Base-by-base conservation (phyloP, 2,888 invertebrate genomes). In the Drosophila prolongata region DNA sequence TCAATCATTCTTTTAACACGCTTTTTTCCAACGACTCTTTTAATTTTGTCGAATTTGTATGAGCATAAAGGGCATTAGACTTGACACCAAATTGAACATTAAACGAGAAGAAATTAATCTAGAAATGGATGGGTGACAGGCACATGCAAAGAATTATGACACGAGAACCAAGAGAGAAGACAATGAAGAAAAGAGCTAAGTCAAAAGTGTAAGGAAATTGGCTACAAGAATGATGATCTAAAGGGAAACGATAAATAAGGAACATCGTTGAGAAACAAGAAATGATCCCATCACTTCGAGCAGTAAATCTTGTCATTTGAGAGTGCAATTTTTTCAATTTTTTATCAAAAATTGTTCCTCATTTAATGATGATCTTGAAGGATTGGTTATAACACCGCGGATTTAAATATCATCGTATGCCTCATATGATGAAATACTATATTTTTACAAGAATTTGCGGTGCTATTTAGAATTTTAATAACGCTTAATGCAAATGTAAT, bases 31-130 rank as follows among this genome's bases (percentile, higher is more conserved):
- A 37, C 70, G 70, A 56, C 62, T 70, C 14, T 62, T 52, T 52
- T 70, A 62, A 70, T 70, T 55, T 56, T 35, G 24, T 50, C 52
- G 56, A 61, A 62, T 62, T 68, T 62, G 49, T 40, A 30, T 16
- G 44, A 52, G 35, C 35, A 40, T 53, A 55, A 50, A 56, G 43
- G n/a, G 37, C 52, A 53, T 43, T 68, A 37, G 60, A 60, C 47
- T 54, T 49, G 43, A 49, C 47, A 68, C 9, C 16, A 53, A 66
- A 40, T 59, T 40, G 24, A 34, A 30, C 34, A 46, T 34, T 38
- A 38, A 46, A 27, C 30, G 37, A 14, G 16, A 19, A 24, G 37
- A 11, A 30, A 38, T n/a, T 19, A 11, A 59, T n/a, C 1, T 10
- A n/a, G 24, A 1, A 6, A 13, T 30, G 44, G 4, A 9, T 30